Percentiles rank a stretch among this genome's conserved stretches.
These are phyloP conservation scores for Lemur catta DNA, from an alignment of 2,797 vertebrate genomes.

Conservation along the genomic window DNA sequence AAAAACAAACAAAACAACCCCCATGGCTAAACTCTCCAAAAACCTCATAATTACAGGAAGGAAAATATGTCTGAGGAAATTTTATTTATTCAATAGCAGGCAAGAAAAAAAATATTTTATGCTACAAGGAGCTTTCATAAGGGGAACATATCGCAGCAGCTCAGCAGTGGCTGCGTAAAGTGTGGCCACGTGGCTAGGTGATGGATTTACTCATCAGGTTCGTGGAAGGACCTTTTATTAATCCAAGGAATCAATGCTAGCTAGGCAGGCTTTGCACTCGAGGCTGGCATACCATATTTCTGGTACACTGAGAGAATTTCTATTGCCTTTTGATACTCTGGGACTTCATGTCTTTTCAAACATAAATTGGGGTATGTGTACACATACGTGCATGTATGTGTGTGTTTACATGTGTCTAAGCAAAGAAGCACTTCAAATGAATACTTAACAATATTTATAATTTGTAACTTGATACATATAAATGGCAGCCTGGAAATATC, in stretches of 20 bases:
- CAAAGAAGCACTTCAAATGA: conserved; percentile 6
- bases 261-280: background rate
- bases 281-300: background rate
- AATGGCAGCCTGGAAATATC: background rate
- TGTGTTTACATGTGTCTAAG: background rate
- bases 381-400: background rate
- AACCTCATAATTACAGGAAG: conserved; percentile 42
- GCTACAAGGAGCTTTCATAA: background rate
- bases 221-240: background rate
- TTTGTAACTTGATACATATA: background rate
- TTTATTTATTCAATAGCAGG: conserved; percentile 46
- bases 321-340: background rate
- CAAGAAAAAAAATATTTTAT: conserved; percentile 17
- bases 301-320: background rate
- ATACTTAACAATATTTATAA: background rate
- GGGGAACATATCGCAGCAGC: background rate
- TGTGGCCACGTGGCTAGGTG: background rate
- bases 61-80: conserved; percentile 1
- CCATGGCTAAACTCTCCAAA: background rate
- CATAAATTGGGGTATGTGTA: background rate
- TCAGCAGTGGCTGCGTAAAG: background rate
- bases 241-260: background rate
- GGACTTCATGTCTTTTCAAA: conserved; percentile 11
- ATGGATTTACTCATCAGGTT: background rate
- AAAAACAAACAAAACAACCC: conserved; percentile 45